Percentiles rank a stretch among this genome's conserved stretches.
These are phyloP conservation scores for Andinoacara biseriatus DNA, from an alignment of 2,113 vertebrate genomes.

Conservation along the genomic window DNA sequence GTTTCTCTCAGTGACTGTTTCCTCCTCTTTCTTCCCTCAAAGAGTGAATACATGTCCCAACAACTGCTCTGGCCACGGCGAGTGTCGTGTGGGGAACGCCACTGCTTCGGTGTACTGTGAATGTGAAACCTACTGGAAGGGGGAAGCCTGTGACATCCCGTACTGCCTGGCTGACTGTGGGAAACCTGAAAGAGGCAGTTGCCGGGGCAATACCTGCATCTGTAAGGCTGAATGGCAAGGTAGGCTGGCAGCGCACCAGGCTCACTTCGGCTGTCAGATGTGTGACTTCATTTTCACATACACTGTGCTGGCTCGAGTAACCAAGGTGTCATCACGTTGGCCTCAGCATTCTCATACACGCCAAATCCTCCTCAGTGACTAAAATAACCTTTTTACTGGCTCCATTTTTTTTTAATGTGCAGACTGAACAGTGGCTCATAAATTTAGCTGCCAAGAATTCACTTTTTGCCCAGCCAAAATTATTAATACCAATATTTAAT, in stretches of 20 bases:
- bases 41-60: constrained; percentile 93
- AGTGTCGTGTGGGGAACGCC: constrained; percentile 81
- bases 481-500: background rate
- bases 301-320: background rate
- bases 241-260: constrained; percentile 49
- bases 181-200: constrained; percentile 82
- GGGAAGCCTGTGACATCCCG: constrained; percentile 90
- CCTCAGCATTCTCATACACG: background rate
- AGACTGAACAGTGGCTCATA: background rate
- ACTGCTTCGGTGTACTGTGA: constrained; percentile 81
- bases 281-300: background rate
- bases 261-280: background rate
- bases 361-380: background rate
- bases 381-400: background rate
- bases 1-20: background rate
- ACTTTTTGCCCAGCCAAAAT: background rate
- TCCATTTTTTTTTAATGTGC: too few relatives aligned
- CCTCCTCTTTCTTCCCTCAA: background rate
- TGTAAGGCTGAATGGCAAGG: constrained; percentile 93
- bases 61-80: constrained; percentile 91
- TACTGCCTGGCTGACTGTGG: constrained; percentile 86
- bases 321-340: background rate
- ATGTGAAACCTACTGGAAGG: constrained; percentile 89
- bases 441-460: background rate
- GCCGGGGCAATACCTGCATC: constrained; percentile 79